Evolutionary conservation across 2,113 vertebrate genomes (phyloP).

Genomic region (Anarrhichthys ocellatus): DNA sequence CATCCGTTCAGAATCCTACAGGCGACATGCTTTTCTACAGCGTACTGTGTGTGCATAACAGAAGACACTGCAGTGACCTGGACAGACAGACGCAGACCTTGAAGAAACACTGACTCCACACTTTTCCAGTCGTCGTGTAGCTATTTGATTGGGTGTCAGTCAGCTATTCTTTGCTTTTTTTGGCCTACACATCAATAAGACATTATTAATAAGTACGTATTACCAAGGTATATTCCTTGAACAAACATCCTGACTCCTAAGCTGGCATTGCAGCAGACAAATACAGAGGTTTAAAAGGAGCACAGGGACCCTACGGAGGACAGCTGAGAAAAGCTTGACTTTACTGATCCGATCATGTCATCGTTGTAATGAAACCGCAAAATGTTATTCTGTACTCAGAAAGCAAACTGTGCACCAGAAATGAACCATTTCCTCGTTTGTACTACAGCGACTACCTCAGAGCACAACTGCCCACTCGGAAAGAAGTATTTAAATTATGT

Average conservation of each 20-base stretch:
- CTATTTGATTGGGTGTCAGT: slow-evolving; percentile 14
- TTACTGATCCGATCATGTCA: neutral
- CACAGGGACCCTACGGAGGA: neutral
- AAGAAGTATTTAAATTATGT: neutral
- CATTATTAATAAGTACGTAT: neutral
- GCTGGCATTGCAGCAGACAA: neutral
- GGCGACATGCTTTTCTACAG: neutral
- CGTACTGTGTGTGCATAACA: neutral
- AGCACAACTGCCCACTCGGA: neutral
- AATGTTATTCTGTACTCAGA: neutral
- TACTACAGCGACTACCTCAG: too few relatives aligned
- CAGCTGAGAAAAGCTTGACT: neutral
- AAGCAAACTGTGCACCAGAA: neutral
- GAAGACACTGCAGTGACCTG: neutral
- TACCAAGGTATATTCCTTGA: neutral
- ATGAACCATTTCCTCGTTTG: neutral
- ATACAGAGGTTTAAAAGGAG: neutral
- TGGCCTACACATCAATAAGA: neutral
- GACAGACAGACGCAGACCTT: neutral
- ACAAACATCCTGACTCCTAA: neutral
- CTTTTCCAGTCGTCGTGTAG: neutral
- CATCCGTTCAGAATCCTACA: neutral
- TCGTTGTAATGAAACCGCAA: neutral
- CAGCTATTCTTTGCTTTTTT: neutral
- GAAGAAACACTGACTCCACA: neutral